Conservation (phyloP, 2,113 vertebrate genomes). For the Pedetes capensis region DNA sequence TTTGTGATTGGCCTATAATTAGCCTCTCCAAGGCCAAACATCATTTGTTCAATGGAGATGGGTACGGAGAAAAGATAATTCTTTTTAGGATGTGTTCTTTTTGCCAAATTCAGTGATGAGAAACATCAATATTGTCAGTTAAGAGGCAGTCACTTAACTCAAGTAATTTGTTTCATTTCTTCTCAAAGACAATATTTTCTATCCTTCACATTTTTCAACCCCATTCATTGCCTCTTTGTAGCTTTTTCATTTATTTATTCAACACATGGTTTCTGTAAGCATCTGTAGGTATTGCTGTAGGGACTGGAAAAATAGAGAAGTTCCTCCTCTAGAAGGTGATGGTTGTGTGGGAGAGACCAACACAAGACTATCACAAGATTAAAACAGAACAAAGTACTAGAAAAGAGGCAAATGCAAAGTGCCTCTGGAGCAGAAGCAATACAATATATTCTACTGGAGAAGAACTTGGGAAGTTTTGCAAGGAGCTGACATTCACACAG, state of each 20-base stretch:
- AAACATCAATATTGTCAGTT: not conserved
- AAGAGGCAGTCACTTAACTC: not conserved
- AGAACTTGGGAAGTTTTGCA: not conserved
- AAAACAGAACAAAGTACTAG: not conserved
- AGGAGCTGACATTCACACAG: not conserved
- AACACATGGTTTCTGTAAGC: not conserved
- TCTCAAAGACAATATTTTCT: not conserved
- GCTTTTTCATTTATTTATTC: slow-evolving; percentile 20
- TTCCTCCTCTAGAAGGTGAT: not conserved
- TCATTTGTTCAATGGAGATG: not conserved
- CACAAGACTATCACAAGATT: not conserved
- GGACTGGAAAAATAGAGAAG: not conserved
- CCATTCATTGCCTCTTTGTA: not conserved
- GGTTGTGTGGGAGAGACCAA: not conserved
- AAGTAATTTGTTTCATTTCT: not conserved
- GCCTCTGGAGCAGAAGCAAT: not conserved
- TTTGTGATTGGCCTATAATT: slow-evolving; percentile 22
- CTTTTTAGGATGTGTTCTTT: not conserved
- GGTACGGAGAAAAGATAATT: not conserved
- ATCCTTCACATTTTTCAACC: not conserved
- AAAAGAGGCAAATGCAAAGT: not conserved
- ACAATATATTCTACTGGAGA: not conserved
- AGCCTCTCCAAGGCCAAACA: not conserved
- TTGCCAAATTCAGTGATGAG: not conserved
- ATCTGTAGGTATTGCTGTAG: not conserved